Conservation (phyloP, 2,888 invertebrate genomes). For the Epirrita christyi region DNA sequence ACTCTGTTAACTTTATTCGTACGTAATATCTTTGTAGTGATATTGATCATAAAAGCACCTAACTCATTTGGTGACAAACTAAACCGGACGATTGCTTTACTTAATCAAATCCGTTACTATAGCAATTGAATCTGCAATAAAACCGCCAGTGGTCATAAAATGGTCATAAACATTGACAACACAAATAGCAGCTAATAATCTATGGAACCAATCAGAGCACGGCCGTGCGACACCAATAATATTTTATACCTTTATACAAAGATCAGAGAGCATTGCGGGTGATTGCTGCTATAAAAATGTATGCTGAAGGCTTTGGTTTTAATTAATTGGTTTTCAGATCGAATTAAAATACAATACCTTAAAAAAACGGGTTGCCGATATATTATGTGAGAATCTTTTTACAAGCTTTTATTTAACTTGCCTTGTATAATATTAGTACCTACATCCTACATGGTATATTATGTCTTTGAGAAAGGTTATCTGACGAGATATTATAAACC, state of each 20-base stretch:
- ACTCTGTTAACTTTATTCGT: constrained; percentile 2
- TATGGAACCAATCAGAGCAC: constrained; percentile 69
- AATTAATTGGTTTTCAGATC: constrained; percentile 58
- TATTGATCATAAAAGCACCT: constrained; percentile 50
- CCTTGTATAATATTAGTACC: too few species aligned
- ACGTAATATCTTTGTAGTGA: constrained; percentile 24
- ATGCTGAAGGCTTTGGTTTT: constrained; percentile 64
- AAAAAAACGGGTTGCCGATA: constrained; percentile 3
- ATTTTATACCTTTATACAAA: constrained; percentile 69
- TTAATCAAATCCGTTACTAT: constrained; percentile 79
- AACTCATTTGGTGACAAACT: constrained; percentile 60
- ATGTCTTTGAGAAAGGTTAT: too few species aligned
- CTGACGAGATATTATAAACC: too few species aligned
- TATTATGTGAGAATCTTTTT: background rate
- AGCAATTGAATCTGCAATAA: constrained; percentile 78
- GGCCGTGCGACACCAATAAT: constrained; percentile 52
- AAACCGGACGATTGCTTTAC: constrained; percentile 67
- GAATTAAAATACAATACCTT: constrained; percentile 36
- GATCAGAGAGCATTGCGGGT: constrained; percentile 59
- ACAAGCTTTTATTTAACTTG: too few species aligned
- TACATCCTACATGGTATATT: too few species aligned
- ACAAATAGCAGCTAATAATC: constrained; percentile 81
- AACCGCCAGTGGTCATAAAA: constrained; percentile 77
- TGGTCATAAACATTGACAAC: constrained; percentile 79
- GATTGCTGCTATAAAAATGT: constrained; percentile 78